Evolutionary conservation across 2,113 vertebrate species (phyloP), one percentile per base, ranked within the genome.

Genomic region (Blennius ocellaris): DNA sequence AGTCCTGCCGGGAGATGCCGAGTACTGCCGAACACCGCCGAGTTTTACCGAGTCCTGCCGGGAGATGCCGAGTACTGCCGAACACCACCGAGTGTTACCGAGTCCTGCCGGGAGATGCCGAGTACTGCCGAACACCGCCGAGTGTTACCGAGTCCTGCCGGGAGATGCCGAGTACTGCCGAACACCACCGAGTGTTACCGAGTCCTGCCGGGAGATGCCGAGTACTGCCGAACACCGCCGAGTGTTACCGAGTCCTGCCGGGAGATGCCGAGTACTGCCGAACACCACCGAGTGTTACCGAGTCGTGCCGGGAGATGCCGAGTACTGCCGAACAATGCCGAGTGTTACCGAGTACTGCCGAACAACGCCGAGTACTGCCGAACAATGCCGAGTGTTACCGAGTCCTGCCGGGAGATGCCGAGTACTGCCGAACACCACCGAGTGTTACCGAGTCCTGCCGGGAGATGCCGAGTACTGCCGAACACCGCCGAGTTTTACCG

Each of bases 251-350:
- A 30, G 21, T 30, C 21, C 4, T 58, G 36, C n/a, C n/a, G n/a
- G n/a, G n/a, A n/a, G n/a, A n/a, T n/a, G n/a, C 7, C 49, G 53
- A 55, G 56, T 48, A 10, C 56, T 45, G 62, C 70, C 5, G 69
- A 69, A n/a, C 55, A 30, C 5, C 8, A 0, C 47, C 15, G 55
- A 52, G n/a, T 39, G 17, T 37, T 62, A 58, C 17, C 38, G 21
- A 30, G 21, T 30, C 21, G 2, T 62, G 36, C 7, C 49, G 53
- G 50, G 56, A 38, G n/a, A 47, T 45, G 54, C 70, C 5, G 69
- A 64, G 16, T 59, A 30, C 6, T 8, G 0, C 47, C 15, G 55
- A 48, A 11, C 21, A n/a, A 41, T 62, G 55, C 87, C 88, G 91
- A 58, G 21, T 30, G 2, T 30, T 30, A 30, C 21, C 21, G 21